Conservation (phyloP, 1,140 invertebrate genomes). For the Cyrtorhinus lividipennis region DNA sequence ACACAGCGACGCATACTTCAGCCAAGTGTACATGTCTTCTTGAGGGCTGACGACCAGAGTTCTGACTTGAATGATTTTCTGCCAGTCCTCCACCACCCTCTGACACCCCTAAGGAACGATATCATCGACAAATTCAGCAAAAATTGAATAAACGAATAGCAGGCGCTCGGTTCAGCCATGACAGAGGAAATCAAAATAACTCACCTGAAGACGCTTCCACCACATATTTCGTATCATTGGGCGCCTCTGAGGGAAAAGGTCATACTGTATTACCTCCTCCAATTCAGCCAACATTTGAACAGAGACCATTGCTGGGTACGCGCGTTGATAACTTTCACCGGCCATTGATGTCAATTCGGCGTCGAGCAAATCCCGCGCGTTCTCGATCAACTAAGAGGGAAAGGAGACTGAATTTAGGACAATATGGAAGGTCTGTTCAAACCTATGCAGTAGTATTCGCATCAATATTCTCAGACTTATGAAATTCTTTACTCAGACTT, state of each 20-base stretch:
- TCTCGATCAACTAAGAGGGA: conserved; percentile 56
- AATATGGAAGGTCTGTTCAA: too few relatives aligned
- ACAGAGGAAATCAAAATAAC: conserved; percentile 3
- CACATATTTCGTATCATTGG: conserved; percentile 79
- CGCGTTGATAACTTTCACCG: conserved; percentile 93
- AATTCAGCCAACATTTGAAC: conserved; percentile 93
- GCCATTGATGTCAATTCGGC: conserved; percentile 96
- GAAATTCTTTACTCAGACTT: too few relatives aligned
- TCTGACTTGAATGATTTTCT: conserved; percentile 86
- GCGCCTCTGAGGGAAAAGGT: conserved; percentile 73
- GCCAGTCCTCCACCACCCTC: conserved; percentile 92
- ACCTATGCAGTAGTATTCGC: too few relatives aligned
- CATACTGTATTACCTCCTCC: conserved; percentile 95
- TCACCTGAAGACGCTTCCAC: conserved; percentile 76
- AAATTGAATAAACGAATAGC: too few relatives aligned
- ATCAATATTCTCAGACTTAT: too few relatives aligned
- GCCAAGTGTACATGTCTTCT: conserved; percentile 91
- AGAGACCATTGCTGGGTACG: conserved; percentile 93
- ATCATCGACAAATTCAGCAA: conserved; percentile 11
- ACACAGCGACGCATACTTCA: conserved; percentile 95
- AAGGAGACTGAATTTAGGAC: too few relatives aligned
- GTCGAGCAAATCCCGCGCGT: conserved; percentile 83
- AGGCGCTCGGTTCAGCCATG: too few relatives aligned
- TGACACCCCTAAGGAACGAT: conserved; percentile 79
- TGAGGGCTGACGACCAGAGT: conserved; percentile 83